phyloP scores from a whole-genome alignment of 2,797 vertebrate species.

The Sphenodon punctatus region DNA sequence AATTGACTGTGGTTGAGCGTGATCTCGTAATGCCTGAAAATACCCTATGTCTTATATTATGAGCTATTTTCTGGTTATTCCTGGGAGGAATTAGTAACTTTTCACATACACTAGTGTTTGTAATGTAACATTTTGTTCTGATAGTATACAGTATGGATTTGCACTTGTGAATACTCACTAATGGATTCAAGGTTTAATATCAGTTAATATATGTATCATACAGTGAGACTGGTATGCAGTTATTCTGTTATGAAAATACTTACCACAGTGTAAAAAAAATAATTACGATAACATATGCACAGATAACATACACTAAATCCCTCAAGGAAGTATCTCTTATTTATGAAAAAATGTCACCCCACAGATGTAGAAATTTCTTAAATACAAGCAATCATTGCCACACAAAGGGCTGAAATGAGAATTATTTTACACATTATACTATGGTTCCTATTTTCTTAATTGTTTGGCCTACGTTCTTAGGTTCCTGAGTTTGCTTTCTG shows the following conservation, averaged over 20 bases:
- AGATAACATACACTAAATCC: neutral
- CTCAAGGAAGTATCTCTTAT: neutral
- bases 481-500: neutral
- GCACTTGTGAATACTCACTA: neutral
- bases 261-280: neutral
- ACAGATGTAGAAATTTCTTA: neutral
- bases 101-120: neutral
- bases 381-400: neutral
- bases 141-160: accelerated
- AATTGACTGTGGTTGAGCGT: no score
- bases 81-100: neutral
- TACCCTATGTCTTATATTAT: no score
- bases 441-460: accelerated
- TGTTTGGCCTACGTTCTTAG: neutral
- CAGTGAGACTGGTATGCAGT: neutral
- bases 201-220: accelerated
- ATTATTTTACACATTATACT: neutral
- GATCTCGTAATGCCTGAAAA: no score
- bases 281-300: neutral
- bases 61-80: neutral
- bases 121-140: neutral
- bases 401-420: neutral
- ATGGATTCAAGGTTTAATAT: neutral
- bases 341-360: neutral
- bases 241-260: neutral